Base-by-base conservation (phyloP, 2,888 invertebrate species). In the Euzophera pinguis region DNA sequence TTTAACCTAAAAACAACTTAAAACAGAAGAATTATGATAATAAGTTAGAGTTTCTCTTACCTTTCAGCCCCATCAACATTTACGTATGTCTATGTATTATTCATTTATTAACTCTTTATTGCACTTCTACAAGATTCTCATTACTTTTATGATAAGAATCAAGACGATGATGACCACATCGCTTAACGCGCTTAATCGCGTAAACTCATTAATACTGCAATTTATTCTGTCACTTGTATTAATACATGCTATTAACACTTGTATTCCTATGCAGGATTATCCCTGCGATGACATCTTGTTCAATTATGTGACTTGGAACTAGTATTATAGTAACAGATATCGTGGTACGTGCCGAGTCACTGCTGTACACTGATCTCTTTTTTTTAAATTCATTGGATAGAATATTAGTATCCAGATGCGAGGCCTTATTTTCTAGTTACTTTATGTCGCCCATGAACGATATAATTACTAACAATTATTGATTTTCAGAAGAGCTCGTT, bases 231-330 rank as follows among this genome's bases (percentile, higher is more conserved):
- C 48, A 29, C 29, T 49, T 27, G 48, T 49, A 49, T 49, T 48
- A 22, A 48, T 48, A 48, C 37, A 4, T 5, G 16, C 48, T 48
- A 22, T 48, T 37, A 49, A 38, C 13, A 38, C 27, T 14, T 3
- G 22, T 43, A 22, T 43, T 22, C 17, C 35, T 49, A 9, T 29
- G 13, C 10, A 12, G 22, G 27, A 22, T 37, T 48, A 35, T 41
- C 14, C 38, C 2, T n/a, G 10, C 41, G 16, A 39, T 35, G 41
- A 53, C 53, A 54, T 54, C 55, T 57, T 56, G 53, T 50, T 56
- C 37, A 45, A 48, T 50, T 45, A 51, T 51, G 42, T 22, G 43
- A 57, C 34, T 10, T 12, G 41, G 12, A 50, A 50, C 50, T 34
- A 14, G 50, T 34, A 34, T 42, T 12, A 8, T 27, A 47, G 51